Percentiles rank a stretch among this genome's conserved stretches.
phyloP scores from a whole-genome alignment of 1,140 invertebrate species.

The Atta colombica region DNA sequence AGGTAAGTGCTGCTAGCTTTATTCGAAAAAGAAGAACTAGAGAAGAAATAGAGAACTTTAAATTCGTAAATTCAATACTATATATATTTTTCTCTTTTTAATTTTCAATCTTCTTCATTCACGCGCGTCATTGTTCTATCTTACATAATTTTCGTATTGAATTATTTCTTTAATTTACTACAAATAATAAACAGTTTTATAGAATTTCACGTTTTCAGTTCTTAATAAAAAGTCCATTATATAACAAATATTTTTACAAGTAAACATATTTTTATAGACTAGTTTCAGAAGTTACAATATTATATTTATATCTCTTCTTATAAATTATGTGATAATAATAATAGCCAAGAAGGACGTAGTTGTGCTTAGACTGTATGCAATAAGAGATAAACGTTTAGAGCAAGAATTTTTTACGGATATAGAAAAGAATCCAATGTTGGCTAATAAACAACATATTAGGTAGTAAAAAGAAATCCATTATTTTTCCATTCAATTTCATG shows the following conservation, averaged over 20 bases:
- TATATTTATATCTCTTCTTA: constrained; percentile 14
- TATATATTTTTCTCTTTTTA: constrained; percentile 47
- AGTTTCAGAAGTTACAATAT: constrained; percentile 43
- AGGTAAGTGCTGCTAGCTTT: constrained; percentile 88
- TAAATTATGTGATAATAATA: constrained; percentile 25
- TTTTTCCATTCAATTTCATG: too few species aligned
- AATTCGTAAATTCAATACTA: neutral
- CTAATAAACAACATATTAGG: constrained; percentile 22
- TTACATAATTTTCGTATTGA: neutral
- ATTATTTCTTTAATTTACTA: constrained; percentile 29
- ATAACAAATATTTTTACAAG: constrained; percentile 48
- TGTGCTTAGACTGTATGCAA: constrained; percentile 69
- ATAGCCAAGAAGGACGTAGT: constrained; percentile 50
- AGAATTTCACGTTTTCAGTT: neutral
- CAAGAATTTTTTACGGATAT: constrained; percentile 40
- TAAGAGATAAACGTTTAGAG: constrained; percentile 62
- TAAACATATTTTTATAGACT: constrained; percentile 43
- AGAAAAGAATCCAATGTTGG: constrained; percentile 68
- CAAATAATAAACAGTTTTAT: neutral
- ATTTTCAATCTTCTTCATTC: constrained; percentile 49
- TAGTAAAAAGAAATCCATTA: too few species aligned
- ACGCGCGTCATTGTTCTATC: constrained; percentile 5
- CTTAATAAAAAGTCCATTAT: neutral
- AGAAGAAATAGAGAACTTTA: neutral
- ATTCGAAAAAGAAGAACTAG: neutral